Percentiles rank a stretch among this genome's conserved stretches.
These are phyloP conservation scores for Odontocolon sp. DNA, from an alignment of 2,888 invertebrate species.

Conservation along the genomic window DNA sequence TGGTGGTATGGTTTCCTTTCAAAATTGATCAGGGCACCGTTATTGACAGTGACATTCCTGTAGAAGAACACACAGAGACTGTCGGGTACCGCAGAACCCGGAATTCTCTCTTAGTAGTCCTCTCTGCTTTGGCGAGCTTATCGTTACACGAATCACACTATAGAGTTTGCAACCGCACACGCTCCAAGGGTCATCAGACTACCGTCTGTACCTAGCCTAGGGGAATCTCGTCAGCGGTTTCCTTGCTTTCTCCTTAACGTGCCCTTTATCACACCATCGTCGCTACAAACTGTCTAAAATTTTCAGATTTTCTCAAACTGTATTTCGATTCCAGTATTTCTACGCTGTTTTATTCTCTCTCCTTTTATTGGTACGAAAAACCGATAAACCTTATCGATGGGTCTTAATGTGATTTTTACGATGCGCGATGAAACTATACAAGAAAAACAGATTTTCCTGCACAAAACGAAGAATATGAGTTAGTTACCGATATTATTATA, in stretches of 20 bases:
- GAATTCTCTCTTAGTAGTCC: constrained; percentile 24
- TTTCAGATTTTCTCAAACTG: constrained; percentile 31
- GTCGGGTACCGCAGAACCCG: constrained; percentile 17
- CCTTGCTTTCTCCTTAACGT: constrained; percentile 6
- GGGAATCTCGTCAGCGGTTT: constrained; percentile 4
- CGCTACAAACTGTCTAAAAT: constrained; percentile 22
- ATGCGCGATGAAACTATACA: too few relatives aligned
- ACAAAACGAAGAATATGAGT: background rate
- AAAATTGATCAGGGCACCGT: background rate
- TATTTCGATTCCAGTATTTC: background rate
- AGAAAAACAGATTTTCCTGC: too few relatives aligned
- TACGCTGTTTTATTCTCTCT: too few relatives aligned
- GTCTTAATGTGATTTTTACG: too few relatives aligned
- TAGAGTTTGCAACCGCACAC: constrained; percentile 13
- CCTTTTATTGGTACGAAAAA: too few relatives aligned
- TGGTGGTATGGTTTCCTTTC: too few relatives aligned
- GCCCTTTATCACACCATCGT: constrained; percentile 24
- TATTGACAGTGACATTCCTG: constrained; percentile 28
- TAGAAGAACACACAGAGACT: constrained; percentile 14
- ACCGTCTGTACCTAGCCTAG: background rate
- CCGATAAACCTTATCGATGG: too few relatives aligned
- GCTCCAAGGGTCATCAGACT: constrained; percentile 20
- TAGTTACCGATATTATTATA: too few relatives aligned
- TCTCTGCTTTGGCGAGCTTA: constrained; percentile 32
- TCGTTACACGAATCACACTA: constrained; percentile 25